Conservation (phyloP, 2,113 vertebrate species). For the Epinephelus fuscoguttatus region DNA sequence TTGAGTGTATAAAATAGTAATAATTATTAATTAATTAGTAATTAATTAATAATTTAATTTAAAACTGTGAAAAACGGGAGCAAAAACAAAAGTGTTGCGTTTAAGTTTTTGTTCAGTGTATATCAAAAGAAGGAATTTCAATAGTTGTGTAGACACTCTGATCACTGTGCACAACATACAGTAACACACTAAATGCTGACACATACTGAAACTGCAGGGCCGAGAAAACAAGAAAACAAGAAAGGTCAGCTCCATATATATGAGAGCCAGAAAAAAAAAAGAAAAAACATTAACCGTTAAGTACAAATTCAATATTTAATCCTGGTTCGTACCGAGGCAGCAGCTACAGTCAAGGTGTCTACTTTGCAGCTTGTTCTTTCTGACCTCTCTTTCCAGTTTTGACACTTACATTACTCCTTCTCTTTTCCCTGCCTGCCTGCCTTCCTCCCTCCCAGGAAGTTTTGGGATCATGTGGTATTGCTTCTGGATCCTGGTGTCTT, state of each 20-base stretch:
- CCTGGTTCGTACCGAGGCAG: neutral
- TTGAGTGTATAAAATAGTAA: no score
- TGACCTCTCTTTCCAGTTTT: neutral
- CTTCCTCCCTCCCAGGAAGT: constrained; percentile 81
- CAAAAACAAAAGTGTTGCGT: no score
- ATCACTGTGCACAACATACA: neutral
- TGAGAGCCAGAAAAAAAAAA: neutral
- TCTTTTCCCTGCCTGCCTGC: neutral
- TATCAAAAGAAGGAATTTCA: neutral
- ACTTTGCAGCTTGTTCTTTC: neutral
- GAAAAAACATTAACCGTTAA: neutral
- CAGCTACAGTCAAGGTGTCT: neutral
- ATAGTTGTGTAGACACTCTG: neutral
- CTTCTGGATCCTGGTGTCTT: constrained; percentile 98
- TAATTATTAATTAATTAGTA: no score
- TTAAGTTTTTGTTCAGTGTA: no score
- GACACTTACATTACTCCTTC: neutral
- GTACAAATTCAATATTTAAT: constrained; percentile 1
- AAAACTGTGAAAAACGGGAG: no score
- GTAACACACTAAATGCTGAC: neutral
- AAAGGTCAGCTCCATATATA: neutral
- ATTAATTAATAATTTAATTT: no score
- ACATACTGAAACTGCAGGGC: neutral
- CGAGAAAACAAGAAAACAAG: neutral
- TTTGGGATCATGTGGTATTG: constrained; percentile 97